A percentile compares a stretch with the other conserved stretches of the same genome.
Evolutionary conservation across 2,797 vertebrate genomes (phyloP).

Genomic region (Enteromius unitaeniatus): DNA sequence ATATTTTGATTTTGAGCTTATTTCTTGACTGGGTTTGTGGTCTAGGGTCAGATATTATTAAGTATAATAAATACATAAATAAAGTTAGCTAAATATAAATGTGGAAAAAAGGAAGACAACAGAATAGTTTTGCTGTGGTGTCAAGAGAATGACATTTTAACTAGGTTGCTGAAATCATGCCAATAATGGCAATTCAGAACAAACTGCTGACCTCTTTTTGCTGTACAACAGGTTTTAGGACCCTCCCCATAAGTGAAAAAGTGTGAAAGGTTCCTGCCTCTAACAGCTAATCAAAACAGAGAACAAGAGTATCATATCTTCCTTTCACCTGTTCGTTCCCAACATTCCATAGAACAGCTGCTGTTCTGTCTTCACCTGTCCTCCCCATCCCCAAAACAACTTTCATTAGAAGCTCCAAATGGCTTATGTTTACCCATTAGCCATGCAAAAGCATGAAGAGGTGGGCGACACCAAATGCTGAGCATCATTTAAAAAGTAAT

Average conservation of each 20-base stretch:
- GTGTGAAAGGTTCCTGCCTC: conserved; percentile 65
- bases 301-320: conserved; percentile 58
- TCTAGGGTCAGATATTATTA: not conserved
- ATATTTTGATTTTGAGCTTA: too few species aligned
- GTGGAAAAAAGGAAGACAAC: not conserved
- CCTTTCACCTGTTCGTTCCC: conserved; percentile 76
- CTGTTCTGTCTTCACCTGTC: conserved; percentile 64
- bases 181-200: not conserved
- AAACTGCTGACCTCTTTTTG: conserved; percentile 45
- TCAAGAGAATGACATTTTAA: not conserved
- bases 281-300: conserved; percentile 50
- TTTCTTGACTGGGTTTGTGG: too few species aligned
- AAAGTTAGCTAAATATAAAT: not conserved
- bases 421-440: conserved; percentile 20
- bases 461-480: not conserved
- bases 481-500: conserved; percentile 48
- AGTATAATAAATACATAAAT: not conserved
- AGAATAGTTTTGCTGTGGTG: not conserved
- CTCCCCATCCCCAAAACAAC: conserved; percentile 67
- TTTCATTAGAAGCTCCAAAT: conserved; percentile 43
- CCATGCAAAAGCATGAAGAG: conserved; percentile 8
- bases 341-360: conserved; percentile 73
- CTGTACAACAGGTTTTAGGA: conserved; percentile 60
- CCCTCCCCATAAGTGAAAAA: conserved; percentile 48
- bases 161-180: not conserved